A percentile compares a stretch with the other conserved stretches of the same genome.
These are phyloP conservation scores for Coracopsis vasa DNA, from an alignment of 2,113 vertebrate species.

Conservation along the genomic window DNA sequence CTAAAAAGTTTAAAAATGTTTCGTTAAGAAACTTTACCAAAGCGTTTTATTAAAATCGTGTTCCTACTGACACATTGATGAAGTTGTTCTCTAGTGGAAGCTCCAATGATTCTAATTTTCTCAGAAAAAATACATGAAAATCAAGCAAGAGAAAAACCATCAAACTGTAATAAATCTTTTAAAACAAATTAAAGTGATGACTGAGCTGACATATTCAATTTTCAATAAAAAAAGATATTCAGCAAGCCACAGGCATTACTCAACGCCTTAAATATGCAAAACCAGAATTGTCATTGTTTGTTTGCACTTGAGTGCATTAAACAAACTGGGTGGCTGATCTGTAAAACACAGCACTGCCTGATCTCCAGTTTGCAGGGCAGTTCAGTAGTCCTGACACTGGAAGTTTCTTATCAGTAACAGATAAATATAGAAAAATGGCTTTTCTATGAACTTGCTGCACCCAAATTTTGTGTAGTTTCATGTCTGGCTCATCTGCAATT, in stretches of 20 bases:
- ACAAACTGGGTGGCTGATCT: background rate
- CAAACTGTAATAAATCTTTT: slow-evolving; percentile 66
- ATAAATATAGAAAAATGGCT: background rate
- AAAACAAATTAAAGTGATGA: slow-evolving; percentile 64
- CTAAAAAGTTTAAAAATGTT: background rate
- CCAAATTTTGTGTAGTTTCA: background rate
- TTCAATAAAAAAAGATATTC: slow-evolving; percentile 39
- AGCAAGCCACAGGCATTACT: slow-evolving; percentile 11
- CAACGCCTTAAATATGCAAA: slow-evolving; percentile 29
- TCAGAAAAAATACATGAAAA: slow-evolving; percentile 44
- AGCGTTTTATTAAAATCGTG: background rate
- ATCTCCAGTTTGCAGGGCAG: background rate
- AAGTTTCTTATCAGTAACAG: background rate
- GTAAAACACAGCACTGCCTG: background rate
- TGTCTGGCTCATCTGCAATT: background rate
- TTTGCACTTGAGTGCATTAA: slow-evolving; percentile 18
- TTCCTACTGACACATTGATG: slow-evolving; percentile 38
- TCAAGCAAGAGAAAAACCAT: slow-evolving; percentile 12
- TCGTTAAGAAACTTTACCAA: background rate
- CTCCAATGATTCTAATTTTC: slow-evolving; percentile 61
- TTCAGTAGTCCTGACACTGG: accelerated
- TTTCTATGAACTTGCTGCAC: background rate
- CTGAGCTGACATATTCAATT: slow-evolving; percentile 52
- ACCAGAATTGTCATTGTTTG: slow-evolving; percentile 3
- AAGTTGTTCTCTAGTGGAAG: slow-evolving; percentile 33